Evolutionary conservation across 2,888 invertebrate genomes (phyloP), one percentile per base, ranked within the genome.

Genomic region (Plemyria rubiginata): DNA sequence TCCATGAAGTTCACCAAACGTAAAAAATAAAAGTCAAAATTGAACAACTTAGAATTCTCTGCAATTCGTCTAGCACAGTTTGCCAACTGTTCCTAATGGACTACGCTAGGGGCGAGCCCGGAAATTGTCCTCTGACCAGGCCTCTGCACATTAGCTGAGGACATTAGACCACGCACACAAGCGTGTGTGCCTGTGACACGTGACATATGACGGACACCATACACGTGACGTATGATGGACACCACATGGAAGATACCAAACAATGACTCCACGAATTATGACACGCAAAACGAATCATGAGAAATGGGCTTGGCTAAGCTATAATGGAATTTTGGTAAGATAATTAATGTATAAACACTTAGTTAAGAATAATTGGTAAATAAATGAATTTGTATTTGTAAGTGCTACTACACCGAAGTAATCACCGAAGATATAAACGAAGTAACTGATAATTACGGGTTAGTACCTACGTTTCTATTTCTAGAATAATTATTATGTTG

Each of bases 81-180:
- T 13, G 40, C 43, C 40, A 49, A 56, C 59, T 38, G 55, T 60
- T 16, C 43, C 15, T 28, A 48, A 49, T 41, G 59, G 36, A 29
- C 61, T 52, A n/a, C 36, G 55, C 52, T 9, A 64, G 87, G 90
- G 89, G 84, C 81, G 82, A 80, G 82, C 72, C 89, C 88, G 91
- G 91, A 92, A 92, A 90, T 92, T 89, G 89, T 90, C 87, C 86
- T 90, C 87, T 88, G 88, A 86, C 87, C 85, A 86, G 76, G 77
- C 80, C 82, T 82, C 79, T 80, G 83, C 74, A 81, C 91, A 90
- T 91, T 91, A 91, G 85, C 77, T 67, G 84, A 82, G 85, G 86
- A 89, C 88, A 90, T 89, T 90, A 90, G 85, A 82, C 81, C 78
- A 76, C 75, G 70, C 74, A 72, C 75, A 75, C 79, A 76, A 74